Conservation (phyloP, 35 echinoderm and acorn worm genomes). For the Holothuria glaberrima region DNA sequence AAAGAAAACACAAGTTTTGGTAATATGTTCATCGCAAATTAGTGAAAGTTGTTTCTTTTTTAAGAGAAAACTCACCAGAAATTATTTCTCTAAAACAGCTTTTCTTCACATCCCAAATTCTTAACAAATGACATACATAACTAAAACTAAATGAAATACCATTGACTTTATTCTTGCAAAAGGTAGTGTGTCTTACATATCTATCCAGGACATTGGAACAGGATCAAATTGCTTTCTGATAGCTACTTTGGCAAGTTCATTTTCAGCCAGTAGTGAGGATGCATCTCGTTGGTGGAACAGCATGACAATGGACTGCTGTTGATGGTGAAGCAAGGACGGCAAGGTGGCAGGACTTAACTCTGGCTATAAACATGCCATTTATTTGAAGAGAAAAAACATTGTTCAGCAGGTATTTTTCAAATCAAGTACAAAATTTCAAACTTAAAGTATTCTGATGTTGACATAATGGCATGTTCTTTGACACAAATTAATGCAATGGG, state of each 20-base stretch:
- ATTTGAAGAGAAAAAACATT: not conserved
- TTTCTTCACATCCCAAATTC: no score
- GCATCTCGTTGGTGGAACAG: slow-evolving; percentile 17
- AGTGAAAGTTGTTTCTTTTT: no score
- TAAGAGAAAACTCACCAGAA: no score
- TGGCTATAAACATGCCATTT: not conserved
- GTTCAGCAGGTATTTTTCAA: not conserved
- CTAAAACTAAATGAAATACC: no score
- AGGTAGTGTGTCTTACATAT: not conserved
- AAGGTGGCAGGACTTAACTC: slow-evolving; percentile 30
- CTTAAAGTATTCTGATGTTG: not conserved
- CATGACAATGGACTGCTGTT: not conserved
- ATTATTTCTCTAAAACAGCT: no score
- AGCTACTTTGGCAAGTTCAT: slow-evolving; percentile 52
- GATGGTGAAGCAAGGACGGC: slow-evolving; percentile 7
- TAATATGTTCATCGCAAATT: no score
- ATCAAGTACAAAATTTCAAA: not conserved
- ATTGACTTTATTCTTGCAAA: no score
- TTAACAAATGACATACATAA: no score
- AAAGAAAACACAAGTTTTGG: no score
- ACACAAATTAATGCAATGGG: not conserved
- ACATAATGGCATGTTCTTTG: not conserved
- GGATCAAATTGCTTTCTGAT: not conserved
- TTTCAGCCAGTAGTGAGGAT: not conserved
- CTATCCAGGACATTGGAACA: slow-evolving; percentile 16